Evolutionary conservation across 2,113 vertebrate species (phyloP).

Genomic region (Nasalis larvatus): DNA sequence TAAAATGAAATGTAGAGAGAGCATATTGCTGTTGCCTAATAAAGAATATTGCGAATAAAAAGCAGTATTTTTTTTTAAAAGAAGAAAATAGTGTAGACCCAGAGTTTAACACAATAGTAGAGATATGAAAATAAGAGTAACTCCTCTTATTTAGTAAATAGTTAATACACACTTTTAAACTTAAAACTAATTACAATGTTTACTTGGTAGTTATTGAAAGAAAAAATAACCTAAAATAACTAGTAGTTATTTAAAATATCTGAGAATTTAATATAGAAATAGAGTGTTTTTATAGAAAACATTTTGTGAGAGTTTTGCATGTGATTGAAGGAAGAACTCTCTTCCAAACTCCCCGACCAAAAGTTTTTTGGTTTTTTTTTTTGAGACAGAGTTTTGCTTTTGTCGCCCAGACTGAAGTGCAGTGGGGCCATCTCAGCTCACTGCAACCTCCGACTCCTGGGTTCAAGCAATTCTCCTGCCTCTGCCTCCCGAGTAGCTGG

Average conservation of each 20-base stretch:
- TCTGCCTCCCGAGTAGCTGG: no score
- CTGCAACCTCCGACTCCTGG: no score
- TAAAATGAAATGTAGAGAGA: constrained; percentile 25
- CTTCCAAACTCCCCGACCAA: background rate
- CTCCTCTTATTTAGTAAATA: background rate
- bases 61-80: background rate
- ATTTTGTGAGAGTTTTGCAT: background rate
- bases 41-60: background rate
- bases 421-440: no score
- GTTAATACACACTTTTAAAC: background rate
- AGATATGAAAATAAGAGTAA: background rate
- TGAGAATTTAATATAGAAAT: background rate
- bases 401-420: no score
- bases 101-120: background rate
- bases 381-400: no score
- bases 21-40: background rate
- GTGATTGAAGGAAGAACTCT: background rate
- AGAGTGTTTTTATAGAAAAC: background rate
- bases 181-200: background rate
- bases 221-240: background rate
- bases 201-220: background rate
- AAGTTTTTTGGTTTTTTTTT: no score
- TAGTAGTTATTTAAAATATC: background rate
- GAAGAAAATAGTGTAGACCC: background rate
- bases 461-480: no score